Percentiles rank a stretch among this genome's conserved stretches.
Conservation (phyloP, 1,140 invertebrate genomes). For the Vanessa tameamea region DNA sequence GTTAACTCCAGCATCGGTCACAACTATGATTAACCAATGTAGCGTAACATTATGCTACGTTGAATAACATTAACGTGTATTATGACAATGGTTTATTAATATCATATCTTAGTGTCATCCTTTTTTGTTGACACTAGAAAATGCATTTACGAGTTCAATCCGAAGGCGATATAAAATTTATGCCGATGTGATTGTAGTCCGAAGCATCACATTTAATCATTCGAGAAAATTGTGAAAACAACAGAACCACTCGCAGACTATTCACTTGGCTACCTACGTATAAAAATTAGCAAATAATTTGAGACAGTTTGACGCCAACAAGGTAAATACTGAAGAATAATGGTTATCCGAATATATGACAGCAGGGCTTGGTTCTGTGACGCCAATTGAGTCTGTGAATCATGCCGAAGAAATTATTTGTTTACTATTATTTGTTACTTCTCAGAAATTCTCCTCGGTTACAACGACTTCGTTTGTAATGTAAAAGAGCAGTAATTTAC, state of each 20-base stretch:
- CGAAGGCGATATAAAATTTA: no score
- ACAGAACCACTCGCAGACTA: no score
- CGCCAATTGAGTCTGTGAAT: background rate
- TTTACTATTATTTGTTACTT: background rate
- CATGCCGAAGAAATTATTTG: background rate
- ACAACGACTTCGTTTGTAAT: background rate
- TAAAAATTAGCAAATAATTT: background rate
- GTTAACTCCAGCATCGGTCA: background rate
- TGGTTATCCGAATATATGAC: background rate
- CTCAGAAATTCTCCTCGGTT: background rate
- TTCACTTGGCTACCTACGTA: no score
- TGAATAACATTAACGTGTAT: no score
- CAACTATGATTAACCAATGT: background rate
- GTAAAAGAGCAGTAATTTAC: background rate
- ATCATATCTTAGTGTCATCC: no score
- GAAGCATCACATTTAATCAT: no score
- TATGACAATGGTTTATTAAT: no score
- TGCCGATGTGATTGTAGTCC: no score
- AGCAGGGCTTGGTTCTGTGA: background rate
- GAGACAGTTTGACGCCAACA: slow-evolving; percentile 3
- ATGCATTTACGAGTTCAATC: no score
- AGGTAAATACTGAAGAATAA: background rate
- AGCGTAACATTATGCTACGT: background rate
- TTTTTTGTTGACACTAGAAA: no score
- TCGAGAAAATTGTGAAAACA: no score